Evolutionary conservation across 2,113 vertebrate genomes (phyloP), one percentile per base, ranked within the genome.

Genomic region (Mionectes macconnelli): DNA sequence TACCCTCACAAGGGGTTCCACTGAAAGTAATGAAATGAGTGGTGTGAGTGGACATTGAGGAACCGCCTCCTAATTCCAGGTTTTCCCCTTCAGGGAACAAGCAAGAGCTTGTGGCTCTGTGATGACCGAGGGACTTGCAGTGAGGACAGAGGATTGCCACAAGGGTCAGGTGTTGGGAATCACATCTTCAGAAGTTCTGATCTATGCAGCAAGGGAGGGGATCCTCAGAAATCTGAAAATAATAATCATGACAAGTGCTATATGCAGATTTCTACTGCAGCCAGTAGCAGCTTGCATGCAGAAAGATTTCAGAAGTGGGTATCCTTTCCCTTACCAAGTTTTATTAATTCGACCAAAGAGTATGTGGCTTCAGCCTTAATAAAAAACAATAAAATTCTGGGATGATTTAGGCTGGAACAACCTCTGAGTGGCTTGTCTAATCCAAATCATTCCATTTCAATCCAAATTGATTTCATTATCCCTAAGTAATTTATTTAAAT

Each of bases 391-490:
- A 90, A 84, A 87, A 82, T 89, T 82, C 89, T 89, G 91, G 66
- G 74, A 89, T 83, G 49, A 91, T 94, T 96, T 92, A 91, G 68
- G 60, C 76, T 95, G 90, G 94, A 95, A 94, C 82, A 91, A 74
- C 39, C 85, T 91, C 82, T 64, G 33, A 94, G 52, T 93, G 91
- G 93, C 67, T 95, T 44, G 62, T 74, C 55, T 94, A 95, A 96
- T 90, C 70, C 84, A 93, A 94, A 80, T 93, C 24, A 90, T 94
- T 91, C 87, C 31, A 77, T 93, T 94, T 88, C 79, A 91, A 64
- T 90, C 78, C 72, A 92, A 95, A 95, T 47, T 95, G 82, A 94
- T 96, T 93, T 95, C 78, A 94, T 96, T 96, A 94, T 64, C 72
- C 94, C 63, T 21, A 90, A 95, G 55, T 78, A 5, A 83, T 79